A percentile compares a stretch with the other conserved stretches of the same genome.
These are phyloP conservation scores for Cryptosula pallasiana DNA, from an alignment of 2,888 invertebrate species.

Conservation along the genomic window DNA sequence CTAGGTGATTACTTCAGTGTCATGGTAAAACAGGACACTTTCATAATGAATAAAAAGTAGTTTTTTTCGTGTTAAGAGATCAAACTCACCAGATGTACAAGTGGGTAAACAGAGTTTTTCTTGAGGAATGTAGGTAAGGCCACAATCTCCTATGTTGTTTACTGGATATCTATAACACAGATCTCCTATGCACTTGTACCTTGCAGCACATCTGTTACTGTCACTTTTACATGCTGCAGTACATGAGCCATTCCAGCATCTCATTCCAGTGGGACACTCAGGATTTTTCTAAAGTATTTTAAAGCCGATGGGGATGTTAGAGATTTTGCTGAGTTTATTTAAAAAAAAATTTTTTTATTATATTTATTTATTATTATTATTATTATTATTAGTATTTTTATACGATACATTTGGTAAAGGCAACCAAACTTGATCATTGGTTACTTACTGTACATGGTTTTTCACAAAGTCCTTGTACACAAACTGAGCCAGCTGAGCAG, in stretches of 20 bases:
- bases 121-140: not conserved
- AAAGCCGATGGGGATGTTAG: no score
- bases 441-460: not conserved
- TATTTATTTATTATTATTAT: no score
- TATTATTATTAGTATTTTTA: no score
- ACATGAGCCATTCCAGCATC: not conserved
- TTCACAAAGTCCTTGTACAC: conserved; percentile 1
- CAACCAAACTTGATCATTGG: no score
- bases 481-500: not conserved
- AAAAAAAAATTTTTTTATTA: no score
- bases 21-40: no score
- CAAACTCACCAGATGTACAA: not conserved
- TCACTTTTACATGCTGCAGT: not conserved
- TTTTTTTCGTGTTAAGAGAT: no score
- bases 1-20: no score
- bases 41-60: no score
- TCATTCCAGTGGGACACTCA: not conserved
- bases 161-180: not conserved
- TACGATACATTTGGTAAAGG: no score
- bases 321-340: no score
- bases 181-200: not conserved
- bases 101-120: not conserved
- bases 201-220: not conserved
- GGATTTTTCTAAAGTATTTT: no score
- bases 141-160: not conserved